Base-by-base conservation (phyloP, 2,888 invertebrate species). In the Chrysopilus asiliformis region DNA sequence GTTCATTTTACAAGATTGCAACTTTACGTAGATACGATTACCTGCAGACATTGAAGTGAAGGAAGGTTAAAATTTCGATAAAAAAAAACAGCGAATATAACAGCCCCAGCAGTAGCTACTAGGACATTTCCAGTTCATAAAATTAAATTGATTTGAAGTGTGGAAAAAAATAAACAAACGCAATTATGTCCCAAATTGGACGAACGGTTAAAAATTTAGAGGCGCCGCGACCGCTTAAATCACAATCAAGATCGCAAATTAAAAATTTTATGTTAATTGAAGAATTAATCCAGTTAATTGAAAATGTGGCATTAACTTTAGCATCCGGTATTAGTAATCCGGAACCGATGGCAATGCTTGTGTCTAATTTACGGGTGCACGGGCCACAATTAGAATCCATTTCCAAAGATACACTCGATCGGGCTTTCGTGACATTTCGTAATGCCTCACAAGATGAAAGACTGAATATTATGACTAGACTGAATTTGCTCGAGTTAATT, bases 401-500 rank as follows among this genome's bases (percentile, higher is more conserved):
- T 44, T 85, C 82, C 53, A 84, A 84, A 67, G 86, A 86, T 61
- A 82, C 84, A 54, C 67, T 89, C 48, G 87, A 89, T 65, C 72
- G 78, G 50, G 77, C 77, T 52, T 89, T 87, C 67, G 79, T 83
- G 52, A 76, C 82, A 54, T 84, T 89, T 63, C 77, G 89, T 51
- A 86, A 89, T 67, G 86, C 84, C 52, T 85, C 85, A 53, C 82
- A 85, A 62, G 85, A 87, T 64, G 82, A 83, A 60, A 75, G 79
- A 60, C 68, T 91, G 53, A 87, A 87, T 58, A 75, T 82, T 58
- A 76, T 82, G 63, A 83, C 85, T 53, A 75, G 90, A 64, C 73
- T 87, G 56, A 81, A 85, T 64, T 72, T 93, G 53, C 76, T 94
- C 58, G 90, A 93, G 68, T 70, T 93, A 45, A 87, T 94, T 52